Evolutionary conservation across 2,888 invertebrate species (phyloP).

Genomic region (Coelopa pilipes): DNA sequence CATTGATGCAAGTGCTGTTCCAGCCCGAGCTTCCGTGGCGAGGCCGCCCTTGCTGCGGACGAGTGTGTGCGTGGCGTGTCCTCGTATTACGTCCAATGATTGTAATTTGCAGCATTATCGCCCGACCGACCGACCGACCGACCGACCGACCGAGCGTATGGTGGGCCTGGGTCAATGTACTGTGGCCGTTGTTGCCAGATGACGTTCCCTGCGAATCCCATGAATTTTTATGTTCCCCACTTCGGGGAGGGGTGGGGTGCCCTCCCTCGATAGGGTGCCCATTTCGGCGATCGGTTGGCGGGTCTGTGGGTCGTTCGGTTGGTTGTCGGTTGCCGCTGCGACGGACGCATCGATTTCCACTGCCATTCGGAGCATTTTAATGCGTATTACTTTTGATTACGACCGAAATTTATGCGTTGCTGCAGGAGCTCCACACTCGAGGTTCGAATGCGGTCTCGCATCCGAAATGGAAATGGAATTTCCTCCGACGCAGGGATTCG

Average conservation of each 20-base stretch:
- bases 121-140: background rate
- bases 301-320: background rate
- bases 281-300: background rate
- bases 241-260: background rate
- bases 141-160: background rate
- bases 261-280: too few species aligned
- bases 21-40: too few species aligned
- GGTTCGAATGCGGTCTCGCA: too few species aligned
- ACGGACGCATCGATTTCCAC: conserved; percentile 20
- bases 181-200: conserved; percentile 4
- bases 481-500: too few species aligned
- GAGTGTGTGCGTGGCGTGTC: background rate
- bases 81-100: conserved; percentile 19
- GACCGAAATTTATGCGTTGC: conserved; percentile 19
- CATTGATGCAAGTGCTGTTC: too few species aligned
- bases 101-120: conserved; percentile 24
- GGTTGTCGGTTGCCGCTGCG: conserved; percentile 1
- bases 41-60: background rate
- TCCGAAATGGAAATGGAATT: too few species aligned
- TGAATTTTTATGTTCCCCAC: conserved; percentile 3
- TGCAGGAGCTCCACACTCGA: background rate
- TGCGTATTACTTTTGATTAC: conserved; percentile 20
- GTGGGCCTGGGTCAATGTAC: conserved; percentile 25
- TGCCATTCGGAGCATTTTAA: conserved; percentile 19
- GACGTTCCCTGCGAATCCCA: conserved; percentile 18